Conservation (phyloP, 2,888 invertebrate species). For the Pedicia rivosa region DNA sequence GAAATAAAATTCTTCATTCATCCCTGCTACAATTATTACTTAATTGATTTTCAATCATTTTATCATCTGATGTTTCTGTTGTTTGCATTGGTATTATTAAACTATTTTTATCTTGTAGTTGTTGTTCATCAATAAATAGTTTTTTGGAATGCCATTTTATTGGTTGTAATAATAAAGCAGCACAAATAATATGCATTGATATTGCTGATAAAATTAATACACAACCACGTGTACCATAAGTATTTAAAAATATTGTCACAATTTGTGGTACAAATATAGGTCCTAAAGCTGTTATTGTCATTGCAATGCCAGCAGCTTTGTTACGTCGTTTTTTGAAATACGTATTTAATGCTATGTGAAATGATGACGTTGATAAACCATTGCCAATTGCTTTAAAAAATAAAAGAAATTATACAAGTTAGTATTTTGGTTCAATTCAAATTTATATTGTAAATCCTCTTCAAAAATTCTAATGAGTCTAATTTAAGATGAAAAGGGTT, state of each 20-base stretch:
- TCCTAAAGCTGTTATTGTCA: constrained; percentile 49
- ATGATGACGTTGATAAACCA: constrained; percentile 41
- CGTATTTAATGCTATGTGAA: constrained; percentile 45
- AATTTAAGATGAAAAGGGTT: too few relatives aligned
- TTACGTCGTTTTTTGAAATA: constrained; percentile 45
- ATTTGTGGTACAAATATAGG: constrained; percentile 48
- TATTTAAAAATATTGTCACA: constrained; percentile 37
- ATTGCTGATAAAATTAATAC: constrained; percentile 44
- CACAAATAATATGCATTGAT: constrained; percentile 42
- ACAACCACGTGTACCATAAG: constrained; percentile 42
- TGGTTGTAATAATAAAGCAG: constrained; percentile 45
- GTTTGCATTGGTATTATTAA: too few relatives aligned
- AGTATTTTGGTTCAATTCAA: too few relatives aligned
- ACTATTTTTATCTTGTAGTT: too few relatives aligned
- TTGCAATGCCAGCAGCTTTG: constrained; percentile 43
- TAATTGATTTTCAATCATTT: too few relatives aligned
- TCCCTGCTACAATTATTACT: too few relatives aligned
- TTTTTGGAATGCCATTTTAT: constrained; percentile 54
- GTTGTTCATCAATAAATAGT: too few relatives aligned
- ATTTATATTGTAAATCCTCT: too few relatives aligned
- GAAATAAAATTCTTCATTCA: too few relatives aligned
- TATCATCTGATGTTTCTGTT: too few relatives aligned
- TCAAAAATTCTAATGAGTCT: too few relatives aligned
- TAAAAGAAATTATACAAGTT: too few relatives aligned
- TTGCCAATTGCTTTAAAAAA: constrained; percentile 48